Conservation (phyloP, 2,797 vertebrate species). For the Pteropus rufus region DNA sequence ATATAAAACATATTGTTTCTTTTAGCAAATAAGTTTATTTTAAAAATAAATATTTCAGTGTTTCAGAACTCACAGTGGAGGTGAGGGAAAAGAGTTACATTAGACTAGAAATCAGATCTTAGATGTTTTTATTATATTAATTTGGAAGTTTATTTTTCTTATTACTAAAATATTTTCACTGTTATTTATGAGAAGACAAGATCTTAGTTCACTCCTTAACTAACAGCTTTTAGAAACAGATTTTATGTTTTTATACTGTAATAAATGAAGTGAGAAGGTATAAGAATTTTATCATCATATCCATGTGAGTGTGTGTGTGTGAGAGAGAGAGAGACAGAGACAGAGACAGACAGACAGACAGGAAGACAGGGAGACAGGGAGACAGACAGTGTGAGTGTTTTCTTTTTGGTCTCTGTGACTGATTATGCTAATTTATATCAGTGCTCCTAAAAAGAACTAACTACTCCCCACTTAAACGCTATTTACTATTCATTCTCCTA, state of each 20-base stretch:
- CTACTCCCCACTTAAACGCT: background rate
- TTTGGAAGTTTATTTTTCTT: background rate
- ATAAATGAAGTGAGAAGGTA: background rate
- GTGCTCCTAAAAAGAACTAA: background rate
- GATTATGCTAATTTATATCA: background rate
- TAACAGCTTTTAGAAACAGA: background rate
- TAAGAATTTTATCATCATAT: background rate
- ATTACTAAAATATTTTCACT: background rate
- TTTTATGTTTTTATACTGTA: background rate
- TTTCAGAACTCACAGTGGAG: background rate
- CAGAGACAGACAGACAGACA: too few species aligned
- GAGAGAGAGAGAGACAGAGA: too few species aligned
- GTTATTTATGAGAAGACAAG: background rate
- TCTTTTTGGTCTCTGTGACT: background rate
- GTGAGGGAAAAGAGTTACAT: background rate
- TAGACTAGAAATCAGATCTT: background rate
- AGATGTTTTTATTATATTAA: background rate
- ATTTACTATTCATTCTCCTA: background rate
- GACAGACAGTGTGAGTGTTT: background rate
- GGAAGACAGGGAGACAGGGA: too few species aligned
- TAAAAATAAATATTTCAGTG: background rate
- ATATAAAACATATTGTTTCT: background rate
- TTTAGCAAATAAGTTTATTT: background rate
- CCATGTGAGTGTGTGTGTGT: rapidly evolving
- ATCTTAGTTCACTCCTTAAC: background rate